Conservation (phyloP, 1,140 invertebrate species). For the Caerostris extrusa region DNA sequence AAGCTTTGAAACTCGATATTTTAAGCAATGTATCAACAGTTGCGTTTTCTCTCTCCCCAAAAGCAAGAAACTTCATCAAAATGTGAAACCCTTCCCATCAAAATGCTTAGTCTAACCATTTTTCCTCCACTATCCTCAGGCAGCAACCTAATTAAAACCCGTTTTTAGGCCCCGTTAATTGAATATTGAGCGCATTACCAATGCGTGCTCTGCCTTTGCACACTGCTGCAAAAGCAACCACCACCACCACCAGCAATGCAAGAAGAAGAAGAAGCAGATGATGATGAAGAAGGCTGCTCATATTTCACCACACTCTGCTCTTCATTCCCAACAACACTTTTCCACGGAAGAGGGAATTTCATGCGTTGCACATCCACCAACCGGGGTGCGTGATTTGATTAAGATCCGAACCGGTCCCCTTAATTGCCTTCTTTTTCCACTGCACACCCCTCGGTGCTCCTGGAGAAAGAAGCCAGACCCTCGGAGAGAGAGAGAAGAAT, state of each 20-base stretch:
- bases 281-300: background rate
- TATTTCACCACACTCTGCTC: slow-evolving; percentile 1
- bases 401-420: slow-evolving; percentile 61
- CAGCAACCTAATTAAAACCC: slow-evolving; percentile 24
- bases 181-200: slow-evolving; percentile 41
- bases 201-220: background rate
- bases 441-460: background rate
- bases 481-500: background rate
- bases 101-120: background rate
- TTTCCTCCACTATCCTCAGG: background rate
- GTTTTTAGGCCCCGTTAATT: slow-evolving; percentile 10
- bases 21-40: background rate
- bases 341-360: slow-evolving; percentile 40
- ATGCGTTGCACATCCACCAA: slow-evolving; percentile 32
- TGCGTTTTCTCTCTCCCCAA: background rate
- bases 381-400: slow-evolving; percentile 72
- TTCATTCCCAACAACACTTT: slow-evolving; percentile 2
- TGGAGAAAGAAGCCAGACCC: slow-evolving; percentile 67
- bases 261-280: background rate
- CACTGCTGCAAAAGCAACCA: background rate
- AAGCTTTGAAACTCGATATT: background rate
- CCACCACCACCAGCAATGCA: background rate
- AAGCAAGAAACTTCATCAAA: background rate
- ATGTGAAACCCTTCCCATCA: background rate
- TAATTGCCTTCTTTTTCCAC: slow-evolving; percentile 71